Evolutionary conservation across 2,113 vertebrate genomes (phyloP).

Genomic region (Oncorhynchus masou): DNA sequence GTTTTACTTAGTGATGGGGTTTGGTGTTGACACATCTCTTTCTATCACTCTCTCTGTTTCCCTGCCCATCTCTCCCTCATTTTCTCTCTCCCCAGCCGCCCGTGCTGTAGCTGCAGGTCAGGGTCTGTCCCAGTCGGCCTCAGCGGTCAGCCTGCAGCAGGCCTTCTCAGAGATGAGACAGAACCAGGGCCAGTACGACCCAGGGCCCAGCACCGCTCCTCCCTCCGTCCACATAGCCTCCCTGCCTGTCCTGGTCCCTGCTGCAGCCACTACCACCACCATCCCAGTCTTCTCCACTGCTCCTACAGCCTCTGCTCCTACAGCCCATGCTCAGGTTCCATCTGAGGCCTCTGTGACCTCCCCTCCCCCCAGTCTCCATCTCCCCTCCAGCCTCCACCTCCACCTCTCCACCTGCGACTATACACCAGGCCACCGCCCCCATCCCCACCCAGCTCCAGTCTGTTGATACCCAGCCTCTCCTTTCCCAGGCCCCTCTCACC

Average conservation of each 20-base stretch:
- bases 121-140: constrained; percentile 89
- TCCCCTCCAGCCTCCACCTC: constrained; percentile 57
- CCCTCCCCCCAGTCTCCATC: constrained; percentile 30
- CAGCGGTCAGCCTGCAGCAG: constrained; percentile 87
- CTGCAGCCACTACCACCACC: not conserved
- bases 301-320: constrained; percentile 22
- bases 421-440: constrained; percentile 52
- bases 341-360: constrained; percentile 25
- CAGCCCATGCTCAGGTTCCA: constrained; percentile 19
- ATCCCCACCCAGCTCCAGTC: constrained; percentile 37
- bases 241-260: constrained; percentile 15
- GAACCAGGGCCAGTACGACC: constrained; percentile 73
- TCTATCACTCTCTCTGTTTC: too few species aligned
- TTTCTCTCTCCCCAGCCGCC: not conserved
- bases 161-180: constrained; percentile 88
- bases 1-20: too few species aligned
- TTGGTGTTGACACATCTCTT: too few species aligned
- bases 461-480: constrained; percentile 61
- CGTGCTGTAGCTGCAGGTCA: constrained; percentile 70
- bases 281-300: constrained; percentile 33
- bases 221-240: constrained; percentile 82
- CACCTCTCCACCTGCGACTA: constrained; percentile 62
- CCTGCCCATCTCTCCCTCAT: too few species aligned
- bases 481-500: constrained; percentile 18
- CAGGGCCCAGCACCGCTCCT: constrained; percentile 92